Evolutionary conservation across 2,797 vertebrate species (phyloP).

Genomic region (Enteromius trimaculatus): DNA sequence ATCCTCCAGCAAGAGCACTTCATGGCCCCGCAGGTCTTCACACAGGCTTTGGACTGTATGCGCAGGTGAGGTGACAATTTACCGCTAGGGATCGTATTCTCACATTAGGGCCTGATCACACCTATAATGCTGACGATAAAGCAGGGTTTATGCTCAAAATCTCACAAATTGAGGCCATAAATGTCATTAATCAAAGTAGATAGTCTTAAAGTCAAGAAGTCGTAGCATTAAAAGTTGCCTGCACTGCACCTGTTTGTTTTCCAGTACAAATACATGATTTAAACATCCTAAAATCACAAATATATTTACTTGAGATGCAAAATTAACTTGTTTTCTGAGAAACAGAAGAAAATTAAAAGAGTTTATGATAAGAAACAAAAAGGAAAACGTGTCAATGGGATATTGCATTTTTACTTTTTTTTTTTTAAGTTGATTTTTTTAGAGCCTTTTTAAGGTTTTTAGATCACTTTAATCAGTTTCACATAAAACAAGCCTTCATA

Average conservation of each 20-base stretch:
- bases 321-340: neutral
- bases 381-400: too few species aligned
- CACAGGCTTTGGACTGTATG: slow-evolving; percentile 98
- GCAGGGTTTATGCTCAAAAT: neutral
- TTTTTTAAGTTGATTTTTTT: too few species aligned
- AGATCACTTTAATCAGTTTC: too few species aligned
- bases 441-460: too few species aligned
- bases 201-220: neutral
- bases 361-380: neutral
- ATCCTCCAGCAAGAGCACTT: slow-evolving; percentile 95
- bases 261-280: neutral
- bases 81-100: slow-evolving; percentile 1
- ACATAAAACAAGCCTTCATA: too few species aligned
- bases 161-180: neutral
- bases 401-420: too few species aligned
- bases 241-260: neutral
- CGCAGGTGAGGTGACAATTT: slow-evolving; percentile 85
- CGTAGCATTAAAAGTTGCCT: neutral
- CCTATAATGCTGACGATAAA: neutral
- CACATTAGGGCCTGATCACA: neutral
- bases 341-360: neutral
- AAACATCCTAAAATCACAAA: neutral
- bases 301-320: neutral
- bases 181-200: neutral
- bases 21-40: slow-evolving; percentile 97